Evolutionary conservation across 2,113 vertebrate genomes (phyloP), one percentile per base, ranked within the genome.

Genomic region (Pteropus alecto): DNA sequence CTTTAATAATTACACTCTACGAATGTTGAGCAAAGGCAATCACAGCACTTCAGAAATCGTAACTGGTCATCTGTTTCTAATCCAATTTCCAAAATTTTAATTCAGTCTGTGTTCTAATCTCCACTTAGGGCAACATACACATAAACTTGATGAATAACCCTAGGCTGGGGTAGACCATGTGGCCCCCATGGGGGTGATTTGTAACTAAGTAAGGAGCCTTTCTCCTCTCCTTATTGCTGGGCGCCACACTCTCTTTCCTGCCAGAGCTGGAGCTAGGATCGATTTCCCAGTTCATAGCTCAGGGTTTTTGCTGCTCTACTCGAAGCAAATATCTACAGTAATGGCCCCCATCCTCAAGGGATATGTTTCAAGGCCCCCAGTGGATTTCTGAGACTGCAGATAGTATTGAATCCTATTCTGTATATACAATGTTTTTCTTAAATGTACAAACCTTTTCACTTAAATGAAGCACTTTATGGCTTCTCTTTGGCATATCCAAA

Each of bases 111-210:
- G 22, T 54, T 78, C 35, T 30, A 28, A 70, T 60, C 35, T 76
- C 46, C 35, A 9, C 11, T 16, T 19, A 88, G 19, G 28, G 33
- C 35, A 48, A 48, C 26, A 84, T 51, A 51, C 15, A 51, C 3
- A 5, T 16, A 54, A 71, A 46, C 24, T 26, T 7, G 5, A 35
- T 6, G 2, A 56, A 46, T 22, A 12, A 24, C 5, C 26, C 6
- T 1, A 10, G n/a, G 4, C 54, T 60, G 16, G 22, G 6, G 26
- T 6, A 28, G n/a, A n/a, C 67, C 74, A 56, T 43, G 30, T 22
- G 51, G 24, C 67, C 16, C 2, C 13, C 2, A 0, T 3, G 2
- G 5, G 14, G 4, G 12, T 70, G 60, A n/a, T 33, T 16, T 21
- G 30, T 79, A 67, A 12, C 7, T 3, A n/a, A 65, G 21, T 2